phyloP scores from a whole-genome alignment of 2,113 vertebrate species.

The Barbus barbus region DNA sequence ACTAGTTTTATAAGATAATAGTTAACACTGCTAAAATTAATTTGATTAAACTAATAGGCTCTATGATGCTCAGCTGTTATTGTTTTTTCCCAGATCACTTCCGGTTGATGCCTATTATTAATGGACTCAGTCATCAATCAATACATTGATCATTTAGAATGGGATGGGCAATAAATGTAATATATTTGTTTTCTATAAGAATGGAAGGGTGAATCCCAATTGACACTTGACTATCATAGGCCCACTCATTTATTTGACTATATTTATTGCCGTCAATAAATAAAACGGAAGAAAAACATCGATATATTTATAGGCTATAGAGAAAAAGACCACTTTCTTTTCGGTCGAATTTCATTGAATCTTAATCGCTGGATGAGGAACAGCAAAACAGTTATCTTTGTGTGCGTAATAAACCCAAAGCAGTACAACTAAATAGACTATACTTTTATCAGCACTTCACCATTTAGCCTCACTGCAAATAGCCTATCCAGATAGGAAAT shows the following conservation, averaged over 20 bases:
- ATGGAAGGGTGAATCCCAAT: neutral
- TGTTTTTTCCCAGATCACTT: constrained; percentile 1
- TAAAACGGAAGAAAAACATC: neutral
- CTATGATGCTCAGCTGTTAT: neutral
- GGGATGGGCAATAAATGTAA: neutral
- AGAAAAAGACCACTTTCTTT: neutral
- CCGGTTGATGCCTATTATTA: constrained; percentile 39
- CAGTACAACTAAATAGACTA: neutral
- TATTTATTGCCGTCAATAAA: neutral
- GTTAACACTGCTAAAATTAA: neutral
- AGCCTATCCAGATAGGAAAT: neutral
- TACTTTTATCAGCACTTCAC: neutral
- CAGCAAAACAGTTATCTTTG: neutral
- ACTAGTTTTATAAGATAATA: too few relatives aligned
- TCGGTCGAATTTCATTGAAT: neutral
- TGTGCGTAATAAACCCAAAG: neutral
- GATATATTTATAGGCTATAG: neutral
- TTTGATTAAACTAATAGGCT: neutral
- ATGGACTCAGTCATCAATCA: constrained; percentile 38
- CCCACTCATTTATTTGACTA: constrained; percentile 5
- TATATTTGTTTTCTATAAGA: constrained; percentile 12
- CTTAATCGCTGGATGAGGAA: too few relatives aligned
- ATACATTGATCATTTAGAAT: constrained; percentile 38
- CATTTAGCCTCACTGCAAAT: neutral
- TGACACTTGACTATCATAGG: neutral